phyloP scores from a whole-genome alignment of 2,797 vertebrate species.

The Bucorvus abyssinicus region DNA sequence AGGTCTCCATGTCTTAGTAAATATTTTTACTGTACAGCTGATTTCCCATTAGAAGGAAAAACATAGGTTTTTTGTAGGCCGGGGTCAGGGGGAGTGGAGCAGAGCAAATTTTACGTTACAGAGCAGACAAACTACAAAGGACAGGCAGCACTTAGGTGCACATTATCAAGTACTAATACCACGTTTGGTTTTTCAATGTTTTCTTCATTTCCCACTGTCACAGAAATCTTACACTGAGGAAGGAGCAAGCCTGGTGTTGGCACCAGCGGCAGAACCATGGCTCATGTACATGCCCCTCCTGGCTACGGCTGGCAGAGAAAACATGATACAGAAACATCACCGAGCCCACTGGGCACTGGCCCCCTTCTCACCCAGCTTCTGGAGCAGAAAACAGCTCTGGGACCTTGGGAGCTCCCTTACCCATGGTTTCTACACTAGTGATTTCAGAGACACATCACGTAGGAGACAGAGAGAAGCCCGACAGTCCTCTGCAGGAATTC shows the following conservation, averaged over 20 bases:
- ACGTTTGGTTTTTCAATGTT: not conserved
- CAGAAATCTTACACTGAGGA: not conserved
- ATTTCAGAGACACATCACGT: not conserved
- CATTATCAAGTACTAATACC: not conserved
- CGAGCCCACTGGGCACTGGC: not conserved
- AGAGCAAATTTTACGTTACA: not conserved
- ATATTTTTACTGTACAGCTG: not conserved
- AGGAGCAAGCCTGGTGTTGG: not conserved
- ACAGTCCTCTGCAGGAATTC: not conserved
- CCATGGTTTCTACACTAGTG: not conserved
- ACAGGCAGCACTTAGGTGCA: not conserved
- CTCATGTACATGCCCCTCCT: fast-evolving
- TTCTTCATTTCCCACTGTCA: not conserved
- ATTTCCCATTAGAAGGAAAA: not conserved
- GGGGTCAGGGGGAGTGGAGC: fast-evolving
- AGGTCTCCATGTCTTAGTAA: not conserved
- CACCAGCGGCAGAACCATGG: not conserved
- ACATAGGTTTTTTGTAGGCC: fast-evolving
- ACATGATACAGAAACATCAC: not conserved
- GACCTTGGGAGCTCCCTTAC: not conserved
- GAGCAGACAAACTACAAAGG: not conserved
- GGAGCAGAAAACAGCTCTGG: not conserved
- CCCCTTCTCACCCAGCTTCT: not conserved
- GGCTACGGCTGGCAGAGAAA: not conserved
- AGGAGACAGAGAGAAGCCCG: not conserved